A percentile compares a stretch with the other conserved stretches of the same genome.
phyloP scores from a whole-genome alignment of 2,113 vertebrate genomes.

The Lophotis ruficrista region DNA sequence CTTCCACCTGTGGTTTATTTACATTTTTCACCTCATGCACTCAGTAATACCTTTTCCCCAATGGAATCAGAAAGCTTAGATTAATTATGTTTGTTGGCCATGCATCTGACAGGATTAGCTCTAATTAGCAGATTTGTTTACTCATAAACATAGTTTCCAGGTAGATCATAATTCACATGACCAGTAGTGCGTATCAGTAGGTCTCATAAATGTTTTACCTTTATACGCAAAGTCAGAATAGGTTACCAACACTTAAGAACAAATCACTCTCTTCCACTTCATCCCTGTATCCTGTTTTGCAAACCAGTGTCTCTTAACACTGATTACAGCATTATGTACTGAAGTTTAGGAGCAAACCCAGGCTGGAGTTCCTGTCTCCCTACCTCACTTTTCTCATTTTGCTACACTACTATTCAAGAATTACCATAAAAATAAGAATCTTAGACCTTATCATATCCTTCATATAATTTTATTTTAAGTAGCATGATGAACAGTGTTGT shows the following conservation, averaged over 20 bases:
- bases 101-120: conserved; percentile 15
- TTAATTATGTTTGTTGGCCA: conserved; percentile 41
- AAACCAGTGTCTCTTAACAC: not conserved
- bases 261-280: not conserved
- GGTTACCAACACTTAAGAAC: not conserved
- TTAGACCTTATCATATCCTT: not conserved
- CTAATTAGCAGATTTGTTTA: conserved; percentile 40
- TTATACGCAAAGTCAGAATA: not conserved
- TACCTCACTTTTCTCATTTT: not conserved
- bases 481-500: not conserved
- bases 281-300: not conserved
- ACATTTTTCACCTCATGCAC: conserved; percentile 10
- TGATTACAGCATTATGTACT: not conserved
- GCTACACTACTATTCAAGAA: not conserved
- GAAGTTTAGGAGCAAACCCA: not conserved
- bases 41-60: conserved; percentile 4
- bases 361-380: not conserved
- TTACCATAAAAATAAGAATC: not conserved
- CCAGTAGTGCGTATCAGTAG: not conserved
- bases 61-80: not conserved
- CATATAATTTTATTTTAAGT: not conserved
- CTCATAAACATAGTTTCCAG: not conserved
- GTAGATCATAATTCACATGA: not conserved
- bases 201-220: not conserved
- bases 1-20: not conserved